These are phyloP conservation scores for Drosophila vallismaia DNA, from an alignment of 2,888 invertebrate genomes.

Conservation along the genomic window DNA sequence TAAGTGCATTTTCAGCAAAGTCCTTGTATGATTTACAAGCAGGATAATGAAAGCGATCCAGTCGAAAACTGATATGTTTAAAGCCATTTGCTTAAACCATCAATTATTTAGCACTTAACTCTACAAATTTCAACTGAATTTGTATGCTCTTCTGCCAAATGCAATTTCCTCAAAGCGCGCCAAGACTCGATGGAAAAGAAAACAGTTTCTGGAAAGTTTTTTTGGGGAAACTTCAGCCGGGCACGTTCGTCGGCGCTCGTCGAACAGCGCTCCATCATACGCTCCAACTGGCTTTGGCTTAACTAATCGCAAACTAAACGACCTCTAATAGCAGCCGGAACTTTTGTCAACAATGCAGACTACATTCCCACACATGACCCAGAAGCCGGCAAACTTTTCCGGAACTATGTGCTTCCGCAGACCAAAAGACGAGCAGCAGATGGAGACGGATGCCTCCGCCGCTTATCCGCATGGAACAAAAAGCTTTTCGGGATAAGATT, in stretches of 20 bases:
- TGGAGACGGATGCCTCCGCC: slow-evolving; percentile 15
- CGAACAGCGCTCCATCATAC: slow-evolving; percentile 41
- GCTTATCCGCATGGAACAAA: slow-evolving; percentile 63
- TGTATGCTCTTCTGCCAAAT: slow-evolving; percentile 13
- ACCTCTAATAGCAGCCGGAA: slow-evolving; percentile 72
- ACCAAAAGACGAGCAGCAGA: background rate
- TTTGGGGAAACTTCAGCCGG: slow-evolving; percentile 19
- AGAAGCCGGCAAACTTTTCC: slow-evolving; percentile 64
- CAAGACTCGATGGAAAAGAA: slow-evolving; percentile 28
- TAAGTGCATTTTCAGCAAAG: slow-evolving; percentile 29
- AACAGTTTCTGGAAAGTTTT: slow-evolving; percentile 34
- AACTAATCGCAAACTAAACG: slow-evolving; percentile 77
- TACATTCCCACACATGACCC: slow-evolving; percentile 30
- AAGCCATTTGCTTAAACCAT: background rate
- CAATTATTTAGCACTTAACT: background rate
- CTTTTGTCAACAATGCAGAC: slow-evolving; percentile 77
- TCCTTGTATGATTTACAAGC: background rate
- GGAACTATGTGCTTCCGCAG: slow-evolving; percentile 53
- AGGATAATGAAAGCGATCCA: background rate
- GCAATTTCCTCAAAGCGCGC: slow-evolving; percentile 16
- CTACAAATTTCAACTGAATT: slow-evolving; percentile 10
- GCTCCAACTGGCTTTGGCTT: slow-evolving; percentile 60
- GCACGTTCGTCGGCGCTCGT: slow-evolving; percentile 26
- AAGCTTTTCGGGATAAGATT: slow-evolving; percentile 61
- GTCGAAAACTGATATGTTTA: background rate